Percentiles rank a stretch among this genome's conserved stretches.
Conservation (phyloP, 2,113 vertebrate genomes). For the Dermatemys mawii region DNA sequence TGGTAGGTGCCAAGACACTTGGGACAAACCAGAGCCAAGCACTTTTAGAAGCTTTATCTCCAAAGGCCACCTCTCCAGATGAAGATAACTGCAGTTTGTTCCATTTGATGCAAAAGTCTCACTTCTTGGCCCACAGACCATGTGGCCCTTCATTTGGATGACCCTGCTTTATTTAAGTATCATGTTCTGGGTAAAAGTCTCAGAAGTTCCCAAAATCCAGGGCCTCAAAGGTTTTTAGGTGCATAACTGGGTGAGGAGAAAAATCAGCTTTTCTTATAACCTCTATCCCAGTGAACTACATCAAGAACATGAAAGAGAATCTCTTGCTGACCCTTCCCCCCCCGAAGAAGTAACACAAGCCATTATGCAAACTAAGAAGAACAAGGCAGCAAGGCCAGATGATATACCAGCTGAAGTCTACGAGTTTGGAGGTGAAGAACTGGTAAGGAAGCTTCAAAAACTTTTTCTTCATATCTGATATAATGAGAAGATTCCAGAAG, state of each 20-base stretch:
- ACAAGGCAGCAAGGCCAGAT: too few species aligned
- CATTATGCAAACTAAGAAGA: too few species aligned
- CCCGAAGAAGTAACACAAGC: too few species aligned
- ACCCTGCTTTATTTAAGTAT: background rate
- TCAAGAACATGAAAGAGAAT: too few species aligned
- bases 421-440: too few species aligned
- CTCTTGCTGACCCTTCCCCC: too few species aligned
- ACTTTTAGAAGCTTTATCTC: background rate
- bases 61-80: background rate
- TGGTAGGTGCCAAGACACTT: accelerated
- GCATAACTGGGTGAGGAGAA: background rate
- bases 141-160: background rate
- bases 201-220: background rate
- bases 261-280: too few species aligned
- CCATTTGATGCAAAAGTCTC: background rate
- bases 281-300: too few species aligned
- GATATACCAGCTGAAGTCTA: too few species aligned
- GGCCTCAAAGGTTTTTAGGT: background rate
- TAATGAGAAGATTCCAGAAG: too few species aligned
- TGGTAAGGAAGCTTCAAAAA: too few species aligned
- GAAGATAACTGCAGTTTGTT: background rate
- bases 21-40: background rate
- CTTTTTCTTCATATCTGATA: too few species aligned
- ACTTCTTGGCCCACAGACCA: background rate
- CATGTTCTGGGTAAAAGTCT: background rate